phyloP scores from a whole-genome alignment of 1,140 invertebrate genomes.

The Drosophila grimshawi region DNA sequence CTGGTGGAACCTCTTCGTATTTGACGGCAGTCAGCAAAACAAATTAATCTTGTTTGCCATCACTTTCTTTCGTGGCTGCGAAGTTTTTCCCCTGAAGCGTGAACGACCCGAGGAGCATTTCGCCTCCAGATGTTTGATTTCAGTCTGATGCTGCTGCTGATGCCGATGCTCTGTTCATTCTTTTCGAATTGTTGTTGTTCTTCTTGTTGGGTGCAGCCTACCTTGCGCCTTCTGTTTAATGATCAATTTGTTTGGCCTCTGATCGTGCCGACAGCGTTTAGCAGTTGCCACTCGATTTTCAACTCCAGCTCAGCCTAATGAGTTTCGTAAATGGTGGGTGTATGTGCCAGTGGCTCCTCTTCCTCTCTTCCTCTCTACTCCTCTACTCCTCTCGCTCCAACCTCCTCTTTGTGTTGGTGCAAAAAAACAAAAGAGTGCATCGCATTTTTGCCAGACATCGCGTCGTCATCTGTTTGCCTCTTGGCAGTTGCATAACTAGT shows the following conservation, averaged over 20 bases:
- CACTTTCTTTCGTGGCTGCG: constrained; percentile 59
- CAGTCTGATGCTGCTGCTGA: constrained; percentile 51
- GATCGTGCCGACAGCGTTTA: constrained; percentile 80
- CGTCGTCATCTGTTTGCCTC: constrained; percentile 29
- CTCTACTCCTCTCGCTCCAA: not conserved
- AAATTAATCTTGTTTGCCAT: constrained; percentile 77
- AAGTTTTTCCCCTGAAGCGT: constrained; percentile 40
- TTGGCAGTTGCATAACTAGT: not conserved
- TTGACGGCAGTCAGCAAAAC: constrained; percentile 57
- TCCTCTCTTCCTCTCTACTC: constrained; percentile 4
- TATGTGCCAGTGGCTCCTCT: constrained; percentile 58
- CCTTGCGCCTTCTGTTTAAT: constrained; percentile 81
- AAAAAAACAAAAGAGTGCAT: constrained; percentile 21
- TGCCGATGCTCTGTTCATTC: constrained; percentile 20
- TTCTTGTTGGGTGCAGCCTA: constrained; percentile 46
- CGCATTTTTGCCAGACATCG: constrained; percentile 46
- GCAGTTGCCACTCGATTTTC: constrained; percentile 41
- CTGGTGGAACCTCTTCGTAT: constrained; percentile 43
- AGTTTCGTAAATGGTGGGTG: constrained; percentile 73
- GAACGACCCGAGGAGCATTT: constrained; percentile 37
- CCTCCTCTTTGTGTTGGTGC: constrained; percentile 2
- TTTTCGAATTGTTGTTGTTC: constrained; percentile 1
- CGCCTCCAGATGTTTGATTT: constrained; percentile 80
- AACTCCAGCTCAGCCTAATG: constrained; percentile 56
- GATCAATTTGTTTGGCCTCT: constrained; percentile 83